Base-by-base conservation (phyloP, 1,140 invertebrate genomes). In the Pogonomyrmex barbatus region DNA sequence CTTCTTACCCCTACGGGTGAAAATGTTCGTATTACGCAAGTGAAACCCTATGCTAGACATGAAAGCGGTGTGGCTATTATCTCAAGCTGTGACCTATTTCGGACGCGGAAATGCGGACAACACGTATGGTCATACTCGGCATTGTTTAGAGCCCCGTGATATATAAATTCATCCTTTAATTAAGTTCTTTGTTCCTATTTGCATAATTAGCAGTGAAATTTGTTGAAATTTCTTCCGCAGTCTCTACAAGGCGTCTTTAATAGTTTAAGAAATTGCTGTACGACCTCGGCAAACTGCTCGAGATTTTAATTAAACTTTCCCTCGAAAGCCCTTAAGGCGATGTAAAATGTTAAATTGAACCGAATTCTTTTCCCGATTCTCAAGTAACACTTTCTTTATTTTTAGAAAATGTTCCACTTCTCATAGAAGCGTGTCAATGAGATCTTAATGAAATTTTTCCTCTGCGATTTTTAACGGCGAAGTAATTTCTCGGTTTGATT, bases 291-390 rank as follows among this genome's bases (percentile, higher is more conserved):
- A 75, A 75, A 83, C 79, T 56, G 68, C 42, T 73, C 54, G 68
- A 81, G 68, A 75, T 83, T 83, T 83, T 83, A 83, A 83, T 83
- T 83, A 83, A 83, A 83, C 79, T 83, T 83, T 73, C 79, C 54
- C 54, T 36, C 54, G 79, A 56, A 73, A 60, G 68, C 54, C 70
- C 79, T 60, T 73, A 47, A 58, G 79, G 79, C 79, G 68, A 83
- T 83, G 79, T 75, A 83, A 83, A 60, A 83, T 73, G 79, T 83
- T 83, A 83, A 63, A 83, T 83, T 83, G 79, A 75, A 83, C 79
- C 79, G 56, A 83, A 83, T 83, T 83, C 79, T 83, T 83, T 82
- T 2, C 42, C 30, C 54, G 62, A 73, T 83, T 83, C 56, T 47
- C 79, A 71, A 73, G 79, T 83, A 73, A 83, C 56, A 83, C 68